phyloP scores from a whole-genome alignment of 2,113 vertebrate species.

The Prochilodus magdalenae region DNA sequence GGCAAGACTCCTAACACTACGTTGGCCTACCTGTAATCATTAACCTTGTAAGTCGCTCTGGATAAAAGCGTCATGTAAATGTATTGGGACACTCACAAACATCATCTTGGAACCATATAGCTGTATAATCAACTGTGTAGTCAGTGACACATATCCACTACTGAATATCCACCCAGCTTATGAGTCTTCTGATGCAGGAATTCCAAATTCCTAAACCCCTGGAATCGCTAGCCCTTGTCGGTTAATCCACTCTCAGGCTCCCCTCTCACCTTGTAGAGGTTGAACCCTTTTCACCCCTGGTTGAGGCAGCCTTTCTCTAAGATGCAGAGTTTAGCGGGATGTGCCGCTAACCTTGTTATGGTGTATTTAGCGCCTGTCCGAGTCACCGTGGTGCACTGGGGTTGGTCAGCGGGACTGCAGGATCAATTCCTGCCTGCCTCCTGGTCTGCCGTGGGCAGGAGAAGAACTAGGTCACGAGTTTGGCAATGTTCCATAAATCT shows the following conservation, averaged over 20 bases:
- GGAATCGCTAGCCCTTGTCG: neutral
- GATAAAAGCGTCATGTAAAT: too few relatives aligned
- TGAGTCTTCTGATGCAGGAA: too few relatives aligned
- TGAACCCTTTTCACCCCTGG: neutral
- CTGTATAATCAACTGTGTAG: too few relatives aligned
- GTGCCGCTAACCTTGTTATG: neutral
- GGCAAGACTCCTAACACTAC: too few relatives aligned
- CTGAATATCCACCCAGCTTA: too few relatives aligned
- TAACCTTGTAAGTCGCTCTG: too few relatives aligned
- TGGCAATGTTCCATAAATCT: slow-evolving; percentile 27
- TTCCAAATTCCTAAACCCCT: too few relatives aligned
- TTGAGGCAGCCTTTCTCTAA: neutral
- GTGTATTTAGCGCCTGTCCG: slow-evolving; percentile 21
- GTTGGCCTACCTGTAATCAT: too few relatives aligned
- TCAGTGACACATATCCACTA: too few relatives aligned
- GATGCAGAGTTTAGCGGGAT: neutral
- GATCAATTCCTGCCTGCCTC: slow-evolving; percentile 22
- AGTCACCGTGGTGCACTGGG: slow-evolving; percentile 13
- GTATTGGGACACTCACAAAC: too few relatives aligned
- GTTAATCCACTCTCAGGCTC: neutral
- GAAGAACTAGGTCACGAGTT: slow-evolving; percentile 46
- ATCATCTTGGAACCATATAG: too few relatives aligned
- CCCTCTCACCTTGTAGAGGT: neutral
- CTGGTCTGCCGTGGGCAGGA: neutral
- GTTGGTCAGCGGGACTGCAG: neutral